Percentiles rank a stretch among this genome's conserved stretches.
These are phyloP conservation scores for Drosophila kanekoi DNA, from an alignment of 2,888 invertebrate species.

Conservation along the genomic window DNA sequence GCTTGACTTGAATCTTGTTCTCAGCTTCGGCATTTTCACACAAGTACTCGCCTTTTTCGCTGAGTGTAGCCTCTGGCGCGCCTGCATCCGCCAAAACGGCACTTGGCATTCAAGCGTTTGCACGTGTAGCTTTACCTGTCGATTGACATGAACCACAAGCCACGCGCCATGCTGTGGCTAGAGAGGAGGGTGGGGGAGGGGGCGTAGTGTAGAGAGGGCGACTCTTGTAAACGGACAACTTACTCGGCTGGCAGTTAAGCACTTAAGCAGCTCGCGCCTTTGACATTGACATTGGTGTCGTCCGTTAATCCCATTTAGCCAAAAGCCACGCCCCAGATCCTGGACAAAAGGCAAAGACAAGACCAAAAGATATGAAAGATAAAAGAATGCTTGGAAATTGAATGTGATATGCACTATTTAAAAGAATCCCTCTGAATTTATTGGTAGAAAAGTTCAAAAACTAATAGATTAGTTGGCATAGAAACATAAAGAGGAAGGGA, in stretches of 20 bases:
- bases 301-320: slow-evolving; percentile 56
- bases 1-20: too few species aligned
- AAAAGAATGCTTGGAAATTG: too few species aligned
- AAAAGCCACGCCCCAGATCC: slow-evolving; percentile 26
- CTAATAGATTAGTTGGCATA: too few species aligned
- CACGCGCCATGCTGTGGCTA: background rate
- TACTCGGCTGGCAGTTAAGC: slow-evolving; percentile 38
- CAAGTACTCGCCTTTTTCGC: background rate
- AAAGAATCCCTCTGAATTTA: too few species aligned
- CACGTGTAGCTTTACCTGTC: slow-evolving; percentile 49
- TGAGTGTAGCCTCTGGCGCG: slow-evolving; percentile 35
- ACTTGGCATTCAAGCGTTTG: slow-evolving; percentile 68
- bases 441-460: too few species aligned
- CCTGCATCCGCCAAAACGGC: slow-evolving; percentile 56
- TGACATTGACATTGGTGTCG: slow-evolving; percentile 62
- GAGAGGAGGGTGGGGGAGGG: background rate
- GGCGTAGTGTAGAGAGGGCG: background rate
- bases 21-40: too few species aligned
- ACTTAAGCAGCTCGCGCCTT: slow-evolving; percentile 35
- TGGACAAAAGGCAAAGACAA: slow-evolving; percentile 12
- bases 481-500: too few species aligned
- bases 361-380: background rate
- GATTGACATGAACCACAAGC: slow-evolving; percentile 35
- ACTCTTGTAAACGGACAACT: slow-evolving; percentile 26
- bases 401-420: too few species aligned